Evolutionary conservation across 2,888 invertebrate species (phyloP), one percentile per base, ranked within the genome.

Genomic region (Azorinus chamasolen): DNA sequence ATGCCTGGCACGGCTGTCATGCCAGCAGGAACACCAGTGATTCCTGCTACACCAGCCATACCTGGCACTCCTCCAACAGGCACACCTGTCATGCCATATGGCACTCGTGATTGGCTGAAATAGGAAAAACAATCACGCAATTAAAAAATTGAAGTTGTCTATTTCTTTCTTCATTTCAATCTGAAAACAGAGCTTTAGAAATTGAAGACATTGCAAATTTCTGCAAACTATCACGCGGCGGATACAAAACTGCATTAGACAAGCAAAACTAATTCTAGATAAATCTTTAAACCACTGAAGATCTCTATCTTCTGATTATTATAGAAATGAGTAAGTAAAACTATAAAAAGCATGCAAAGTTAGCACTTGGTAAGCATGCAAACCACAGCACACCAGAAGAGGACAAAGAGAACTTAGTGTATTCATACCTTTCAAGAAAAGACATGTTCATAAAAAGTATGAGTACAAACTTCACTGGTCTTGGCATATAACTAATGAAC

Each of bases 1-100:
- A 58, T 54, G 4, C 54, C 69, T 8, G 73, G 80, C 16, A 80
- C 76, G 16, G 72, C 73, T 16, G 80, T 64, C 80, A 80, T 76
- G 39, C 80, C 80, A 6, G 76, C 51, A 12, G 55, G 59, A 24
- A 72, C 41, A 54, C 53, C 54, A 24, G 70, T 53, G 18, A 59
- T 46, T 14, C 66, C 73, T 4, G 65, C 61, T 55, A 80, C 69
- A 25, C 75, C 72, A 12, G 75, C 69, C 64, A 79, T 63, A 2
- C 79, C 79, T 18, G 69, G 61, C 41, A 80, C 48, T 1, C 69
- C 72, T 16, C 41, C 50, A 14, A 57, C 72, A 2, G 61, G 65
- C 63, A 80, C 64, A 16, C 72, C 64, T 18, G 75, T 58, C 64
- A 79, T 66, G 22, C 79, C 79, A 43, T 65, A 62, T 55, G 65